Evolutionary conservation across 2,113 vertebrate species (phyloP).

Genomic region (Perca flavescens): DNA sequence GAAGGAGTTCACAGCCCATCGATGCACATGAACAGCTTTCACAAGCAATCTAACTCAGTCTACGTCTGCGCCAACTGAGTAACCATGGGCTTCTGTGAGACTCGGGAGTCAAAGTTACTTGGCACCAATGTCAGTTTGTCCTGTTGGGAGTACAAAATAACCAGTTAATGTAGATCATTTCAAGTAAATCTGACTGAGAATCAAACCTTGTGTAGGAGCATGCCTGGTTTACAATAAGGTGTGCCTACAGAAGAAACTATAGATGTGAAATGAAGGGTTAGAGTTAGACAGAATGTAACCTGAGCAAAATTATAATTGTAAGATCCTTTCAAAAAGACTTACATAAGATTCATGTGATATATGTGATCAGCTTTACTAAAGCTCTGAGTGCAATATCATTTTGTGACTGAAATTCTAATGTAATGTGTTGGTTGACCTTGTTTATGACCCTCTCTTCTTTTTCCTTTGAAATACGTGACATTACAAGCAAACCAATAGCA

Average conservation of each 20-base stretch:
- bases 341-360: neutral
- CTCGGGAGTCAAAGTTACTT: conserved; percentile 32
- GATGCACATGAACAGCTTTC: conserved; percentile 65
- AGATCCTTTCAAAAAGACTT: neutral
- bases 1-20: conserved; percentile 59
- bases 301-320: neutral
- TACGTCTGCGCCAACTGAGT: conserved; percentile 34
- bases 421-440: neutral
- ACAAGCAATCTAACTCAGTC: conserved; percentile 58
- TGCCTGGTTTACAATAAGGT: neutral
- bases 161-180: conserved; percentile 37
- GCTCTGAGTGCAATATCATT: neutral
- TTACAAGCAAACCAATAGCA: conserved; percentile 2
- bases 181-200: conserved; percentile 30
- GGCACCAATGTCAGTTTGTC: conserved; percentile 34
- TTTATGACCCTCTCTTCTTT: neutral
- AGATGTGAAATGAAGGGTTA: neutral
- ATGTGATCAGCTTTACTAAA: neutral
- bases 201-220: conserved; percentile 13
- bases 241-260: neutral
- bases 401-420: neutral
- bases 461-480: conserved; percentile 1
- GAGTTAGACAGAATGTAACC: neutral
- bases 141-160: conserved; percentile 19
- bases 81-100: conserved; percentile 50